These are phyloP conservation scores for Scomber scombrus DNA, from an alignment of 2,113 vertebrate genomes.

Conservation along the genomic window DNA sequence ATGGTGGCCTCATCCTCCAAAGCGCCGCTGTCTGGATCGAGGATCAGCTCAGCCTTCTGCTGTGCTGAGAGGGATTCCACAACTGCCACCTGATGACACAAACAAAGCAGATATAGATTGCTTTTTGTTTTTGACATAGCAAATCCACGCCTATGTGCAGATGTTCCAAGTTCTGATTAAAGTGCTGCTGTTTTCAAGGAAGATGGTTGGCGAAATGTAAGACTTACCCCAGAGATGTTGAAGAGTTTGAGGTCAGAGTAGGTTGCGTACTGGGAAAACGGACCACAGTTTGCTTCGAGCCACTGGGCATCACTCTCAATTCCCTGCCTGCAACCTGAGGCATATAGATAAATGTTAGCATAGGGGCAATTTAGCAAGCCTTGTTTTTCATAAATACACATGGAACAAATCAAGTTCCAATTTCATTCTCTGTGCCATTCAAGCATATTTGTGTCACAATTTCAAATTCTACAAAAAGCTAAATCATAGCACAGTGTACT, in stretches of 20 bases:
- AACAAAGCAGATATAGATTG: not conserved
- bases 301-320: constrained; percentile 20
- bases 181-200: not conserved
- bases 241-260: constrained; percentile 39
- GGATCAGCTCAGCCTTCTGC: constrained; percentile 53
- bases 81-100: constrained; percentile 29
- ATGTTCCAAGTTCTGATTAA: no score
- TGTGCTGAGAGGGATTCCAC: constrained; percentile 42
- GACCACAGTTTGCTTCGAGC: constrained; percentile 42
- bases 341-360: not conserved
- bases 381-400: not conserved
- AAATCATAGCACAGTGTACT: not conserved
- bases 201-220: not conserved
- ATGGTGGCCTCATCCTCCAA: constrained; percentile 42
- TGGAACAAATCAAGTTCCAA: not conserved
- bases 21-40: constrained; percentile 35
- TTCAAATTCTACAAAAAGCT: not conserved
- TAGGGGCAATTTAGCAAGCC: not conserved
- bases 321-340: constrained; percentile 23
- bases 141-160: not conserved
- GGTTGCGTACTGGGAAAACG: constrained; percentile 3
- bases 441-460: not conserved
- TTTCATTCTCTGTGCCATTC: not conserved
- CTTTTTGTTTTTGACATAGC: not conserved
- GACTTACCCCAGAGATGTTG: constrained; percentile 35